Base-by-base conservation (phyloP, 2,888 invertebrate species). In the Linnaemya vulpina region DNA sequence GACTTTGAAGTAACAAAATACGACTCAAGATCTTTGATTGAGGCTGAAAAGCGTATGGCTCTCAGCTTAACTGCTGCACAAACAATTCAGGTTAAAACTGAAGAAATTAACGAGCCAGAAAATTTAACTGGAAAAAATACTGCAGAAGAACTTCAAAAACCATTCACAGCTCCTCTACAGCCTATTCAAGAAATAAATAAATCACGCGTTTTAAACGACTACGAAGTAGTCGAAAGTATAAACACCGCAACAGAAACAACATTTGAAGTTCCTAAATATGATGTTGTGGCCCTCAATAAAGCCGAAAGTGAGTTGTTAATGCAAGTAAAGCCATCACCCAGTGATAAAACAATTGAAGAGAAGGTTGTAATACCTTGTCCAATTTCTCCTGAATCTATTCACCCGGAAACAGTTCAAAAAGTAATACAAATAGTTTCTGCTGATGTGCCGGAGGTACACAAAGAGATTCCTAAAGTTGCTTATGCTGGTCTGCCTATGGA, bases 401-500 rank as follows among this genome's bases (percentile, higher is more conserved):
- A 58, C n/a, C 5, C 11, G 67, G 22, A 63, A 84, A 62, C 83
- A n/a, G n/a, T 22, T 13, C 58, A 76, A 63, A 51, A 58, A n/a
- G 25, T 38, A 20, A 51, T 58, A 20, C 22, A 30, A 53, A 55
- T 60, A 8, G 22, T 55, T 20, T 11, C n/a, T 15, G 20, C n/a
- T 53, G 22, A 25, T 13, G 10, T 68, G 9, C 67, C 22, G 15
- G 11, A 25, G 87, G 22, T 13, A 46, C 75, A 89, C 11, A 89
- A 90, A 81, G 88, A 90, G 86, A 87, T 89, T 7, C 88, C 38
- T 86, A 87, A 88, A 86, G 10, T 84, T 0, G 87, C 63, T 8
- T 89, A 89, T 83, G 89, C 88, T 76, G 90, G 89, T 35, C 87
- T 89, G 68, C 89, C 90, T 22, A 79, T 89, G 38, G 90, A 91